phyloP scores from a whole-genome alignment of 2,113 vertebrate genomes.

The Athene cunicularia region DNA sequence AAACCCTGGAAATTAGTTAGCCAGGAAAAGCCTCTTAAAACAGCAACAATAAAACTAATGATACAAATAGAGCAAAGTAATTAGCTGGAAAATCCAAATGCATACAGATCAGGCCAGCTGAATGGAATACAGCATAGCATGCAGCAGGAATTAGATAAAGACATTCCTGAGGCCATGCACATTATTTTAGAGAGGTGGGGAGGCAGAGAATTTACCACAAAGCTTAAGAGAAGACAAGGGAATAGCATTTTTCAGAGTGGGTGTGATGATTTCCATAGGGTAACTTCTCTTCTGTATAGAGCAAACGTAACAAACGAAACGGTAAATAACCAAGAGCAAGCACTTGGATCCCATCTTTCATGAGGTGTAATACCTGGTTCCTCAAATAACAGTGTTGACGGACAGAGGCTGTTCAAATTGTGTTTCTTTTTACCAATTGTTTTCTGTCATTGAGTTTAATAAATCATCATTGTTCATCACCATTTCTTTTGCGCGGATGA shows the following conservation, averaged over 20 bases:
- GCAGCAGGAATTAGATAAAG: not conserved
- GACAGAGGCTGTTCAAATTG: not conserved
- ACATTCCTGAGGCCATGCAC: not conserved
- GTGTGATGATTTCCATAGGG: not conserved
- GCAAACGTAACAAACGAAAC: not conserved
- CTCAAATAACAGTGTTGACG: not conserved
- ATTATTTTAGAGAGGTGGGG: not conserved
- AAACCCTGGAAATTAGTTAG: not conserved
- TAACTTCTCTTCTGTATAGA: not conserved
- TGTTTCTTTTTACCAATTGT: not conserved
- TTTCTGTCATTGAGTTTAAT: not conserved
- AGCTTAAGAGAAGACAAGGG: not conserved
- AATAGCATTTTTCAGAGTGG: not conserved
- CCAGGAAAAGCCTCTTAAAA: not conserved
- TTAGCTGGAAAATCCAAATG: conserved; percentile 9
- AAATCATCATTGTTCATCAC: not conserved
- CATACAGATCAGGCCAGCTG: not conserved
- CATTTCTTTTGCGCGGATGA: not conserved
- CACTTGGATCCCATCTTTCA: not conserved
- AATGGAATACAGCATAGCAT: not conserved
- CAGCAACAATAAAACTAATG: not conserved
- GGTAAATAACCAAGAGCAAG: not conserved
- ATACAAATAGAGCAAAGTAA: not conserved
- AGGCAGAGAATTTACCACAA: not conserved
- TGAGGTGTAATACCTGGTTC: not conserved